Conservation (phyloP, 1,140 invertebrate genomes). For the Coenobita brevimanus region DNA sequence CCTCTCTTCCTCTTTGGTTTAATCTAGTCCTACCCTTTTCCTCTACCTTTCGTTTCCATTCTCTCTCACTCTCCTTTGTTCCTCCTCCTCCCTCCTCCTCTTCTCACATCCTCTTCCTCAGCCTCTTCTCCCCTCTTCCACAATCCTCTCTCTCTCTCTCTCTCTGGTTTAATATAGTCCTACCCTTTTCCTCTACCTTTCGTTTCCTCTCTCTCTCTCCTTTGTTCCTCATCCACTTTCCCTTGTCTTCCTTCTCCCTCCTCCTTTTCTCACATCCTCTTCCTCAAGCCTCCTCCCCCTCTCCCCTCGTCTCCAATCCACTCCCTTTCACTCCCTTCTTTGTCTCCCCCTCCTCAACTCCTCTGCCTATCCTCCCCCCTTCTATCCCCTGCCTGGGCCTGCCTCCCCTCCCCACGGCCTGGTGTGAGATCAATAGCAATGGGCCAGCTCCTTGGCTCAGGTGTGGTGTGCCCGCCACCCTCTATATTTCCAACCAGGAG, state of each 20-base stretch:
- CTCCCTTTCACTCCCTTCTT: neutral
- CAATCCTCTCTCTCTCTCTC: neutral
- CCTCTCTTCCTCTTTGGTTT: too few relatives aligned
- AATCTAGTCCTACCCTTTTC: neutral
- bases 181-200: neutral
- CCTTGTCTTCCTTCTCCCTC: neutral
- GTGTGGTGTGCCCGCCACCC: constrained; percentile 28
- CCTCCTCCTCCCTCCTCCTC: neutral
- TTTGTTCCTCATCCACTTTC: neutral
- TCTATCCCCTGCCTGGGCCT: neutral
- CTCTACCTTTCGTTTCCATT: neutral
- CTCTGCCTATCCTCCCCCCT: neutral
- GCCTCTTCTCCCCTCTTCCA: neutral
- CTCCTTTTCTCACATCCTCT: neutral
- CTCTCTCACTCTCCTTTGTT: neutral
- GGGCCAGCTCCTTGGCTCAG: constrained; percentile 43
- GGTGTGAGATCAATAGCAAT: neutral
- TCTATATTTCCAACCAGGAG: constrained; percentile 19
- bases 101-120: neutral
- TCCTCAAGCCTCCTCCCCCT: neutral
- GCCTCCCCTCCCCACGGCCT: constrained; percentile 10
- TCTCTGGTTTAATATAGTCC: neutral
- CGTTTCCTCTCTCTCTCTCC: neutral
- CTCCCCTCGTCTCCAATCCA: neutral
- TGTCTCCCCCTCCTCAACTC: neutral